These are phyloP conservation scores for Plutomurus gul DNA, from an alignment of 1,140 invertebrate species.

Conservation along the genomic window DNA sequence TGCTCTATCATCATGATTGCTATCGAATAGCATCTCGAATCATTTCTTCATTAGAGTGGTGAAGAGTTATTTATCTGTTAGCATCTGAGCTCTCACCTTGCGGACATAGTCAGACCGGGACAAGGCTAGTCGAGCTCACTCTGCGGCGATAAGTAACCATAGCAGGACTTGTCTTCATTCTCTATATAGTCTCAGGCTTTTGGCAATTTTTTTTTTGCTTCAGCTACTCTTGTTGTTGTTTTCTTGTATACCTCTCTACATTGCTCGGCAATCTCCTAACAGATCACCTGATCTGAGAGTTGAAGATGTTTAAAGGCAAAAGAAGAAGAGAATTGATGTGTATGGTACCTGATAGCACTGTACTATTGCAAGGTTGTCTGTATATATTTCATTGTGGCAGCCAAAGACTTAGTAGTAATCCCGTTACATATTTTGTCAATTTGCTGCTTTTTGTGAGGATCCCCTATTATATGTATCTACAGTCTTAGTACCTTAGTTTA, in stretches of 20 bases:
- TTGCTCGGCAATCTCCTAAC: not conserved
- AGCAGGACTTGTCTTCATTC: too few species aligned
- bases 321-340: not conserved
- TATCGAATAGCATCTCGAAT: not conserved
- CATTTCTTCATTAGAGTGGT: not conserved
- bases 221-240: not conserved
- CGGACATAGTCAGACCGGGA: not conserved
- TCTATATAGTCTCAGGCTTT: not conserved
- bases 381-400: not conserved
- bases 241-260: not conserved
- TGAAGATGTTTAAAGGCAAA: not conserved
- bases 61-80: not conserved
- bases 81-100: not conserved
- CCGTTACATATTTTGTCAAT: constrained; percentile 31
- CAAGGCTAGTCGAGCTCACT: not conserved
- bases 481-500: too few species aligned
- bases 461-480: not conserved
- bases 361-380: too few species aligned
- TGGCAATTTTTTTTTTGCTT: not conserved
- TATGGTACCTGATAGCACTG: not conserved
- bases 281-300: not conserved
- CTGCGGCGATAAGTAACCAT: too few species aligned
- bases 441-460: not conserved
- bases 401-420: not conserved
- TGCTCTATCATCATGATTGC: not conserved